phyloP scores from a whole-genome alignment of 2,113 vertebrate species.

The Thunnus maccoyii region DNA sequence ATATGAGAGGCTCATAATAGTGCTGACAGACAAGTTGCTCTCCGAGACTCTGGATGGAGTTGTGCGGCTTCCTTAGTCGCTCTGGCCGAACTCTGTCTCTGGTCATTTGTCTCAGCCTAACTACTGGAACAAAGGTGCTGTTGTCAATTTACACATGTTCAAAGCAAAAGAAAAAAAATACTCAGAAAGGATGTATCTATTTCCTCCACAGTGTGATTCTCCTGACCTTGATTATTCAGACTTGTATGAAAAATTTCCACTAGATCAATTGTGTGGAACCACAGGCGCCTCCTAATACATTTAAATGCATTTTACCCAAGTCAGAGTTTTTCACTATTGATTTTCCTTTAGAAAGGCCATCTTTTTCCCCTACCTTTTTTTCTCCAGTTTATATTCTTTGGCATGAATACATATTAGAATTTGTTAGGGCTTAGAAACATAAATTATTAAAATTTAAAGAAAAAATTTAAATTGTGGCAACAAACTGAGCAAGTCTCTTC shows the following conservation, averaged over 20 bases:
- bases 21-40: slow-evolving; percentile 76
- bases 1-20: slow-evolving; percentile 69
- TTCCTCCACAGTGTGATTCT: slow-evolving; percentile 6
- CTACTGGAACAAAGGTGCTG: slow-evolving; percentile 60
- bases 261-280: background rate
- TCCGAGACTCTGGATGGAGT: slow-evolving; percentile 52
- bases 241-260: background rate
- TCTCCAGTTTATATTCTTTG: background rate
- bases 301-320: background rate
- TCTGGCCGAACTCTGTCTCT: slow-evolving; percentile 37
- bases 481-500: no score
- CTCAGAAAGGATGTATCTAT: slow-evolving; percentile 30
- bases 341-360: background rate
- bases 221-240: background rate
- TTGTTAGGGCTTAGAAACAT: background rate
- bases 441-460: no score
- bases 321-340: background rate
- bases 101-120: slow-evolving; percentile 61
- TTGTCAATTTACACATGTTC: slow-evolving; percentile 52
- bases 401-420: background rate
- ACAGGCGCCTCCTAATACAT: background rate
- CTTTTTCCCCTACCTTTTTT: background rate
- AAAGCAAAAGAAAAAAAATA: slow-evolving; percentile 49
- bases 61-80: slow-evolving; percentile 48
- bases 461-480: no score